Conservation (phyloP, 1,140 invertebrate species). For the Heliconius nattereri region DNA sequence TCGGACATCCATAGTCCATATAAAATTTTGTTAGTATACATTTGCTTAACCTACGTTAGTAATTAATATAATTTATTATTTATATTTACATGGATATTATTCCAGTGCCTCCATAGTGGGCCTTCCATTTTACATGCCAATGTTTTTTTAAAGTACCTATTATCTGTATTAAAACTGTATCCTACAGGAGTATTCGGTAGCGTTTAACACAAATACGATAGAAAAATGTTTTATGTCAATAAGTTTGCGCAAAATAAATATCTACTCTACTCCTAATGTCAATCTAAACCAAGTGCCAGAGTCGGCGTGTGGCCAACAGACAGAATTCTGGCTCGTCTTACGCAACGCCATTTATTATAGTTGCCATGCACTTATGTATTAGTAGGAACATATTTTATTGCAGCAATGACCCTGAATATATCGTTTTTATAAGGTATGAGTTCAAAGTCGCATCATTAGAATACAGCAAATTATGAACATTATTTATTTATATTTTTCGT, state of each 20-base stretch:
- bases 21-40: too few species aligned
- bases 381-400: constrained; percentile 35
- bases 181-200: neutral
- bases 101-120: too few species aligned
- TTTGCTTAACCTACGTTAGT: too few species aligned
- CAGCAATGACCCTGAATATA: constrained; percentile 39
- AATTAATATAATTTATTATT: too few species aligned
- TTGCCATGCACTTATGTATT: constrained; percentile 41
- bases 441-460: neutral
- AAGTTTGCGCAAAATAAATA: constrained; percentile 24
- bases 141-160: too few species aligned
- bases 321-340: constrained; percentile 39
- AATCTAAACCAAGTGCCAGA: constrained; percentile 34
- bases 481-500: neutral
- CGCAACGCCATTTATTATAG: constrained; percentile 34
- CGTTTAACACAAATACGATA: neutral
- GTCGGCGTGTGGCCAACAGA: constrained; percentile 37
- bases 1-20: too few species aligned
- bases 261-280: constrained; percentile 22
- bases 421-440: neutral
- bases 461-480: neutral
- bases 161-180: neutral
- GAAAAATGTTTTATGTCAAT: neutral
- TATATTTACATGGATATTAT: too few species aligned
- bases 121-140: too few species aligned